Base-by-base conservation (phyloP, 1,140 invertebrate species). In the Pogonus chalceus region DNA sequence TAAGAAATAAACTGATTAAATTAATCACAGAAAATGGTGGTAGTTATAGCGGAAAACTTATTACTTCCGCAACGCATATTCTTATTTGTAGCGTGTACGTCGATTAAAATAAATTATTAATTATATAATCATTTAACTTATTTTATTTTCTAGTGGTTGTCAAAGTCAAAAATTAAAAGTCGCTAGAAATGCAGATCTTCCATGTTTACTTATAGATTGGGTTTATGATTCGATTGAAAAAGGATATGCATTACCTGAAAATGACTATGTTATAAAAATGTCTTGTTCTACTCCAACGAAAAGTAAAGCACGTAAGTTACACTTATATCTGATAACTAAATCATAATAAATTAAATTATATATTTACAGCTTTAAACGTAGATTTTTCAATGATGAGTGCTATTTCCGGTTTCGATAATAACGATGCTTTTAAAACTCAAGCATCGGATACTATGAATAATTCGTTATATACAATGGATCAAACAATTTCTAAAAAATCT, bases 81-180 rank as follows among this genome's bases (percentile, higher is more conserved):
- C 68, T 79, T 18, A 62, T 79, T 23, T 67, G 65, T 60, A 53
- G 59, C n/a, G 72, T 63, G 78, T 81, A 64, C 74, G 71, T 75
- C 39, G 20, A 55, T 53, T 50, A 24, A 20, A 12, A 50, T 51
- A 12, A 56, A 57, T 23, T 56, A 50, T 50, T 31, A 20, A 12
- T 50, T 51, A 12, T 59, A 57, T 39, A 60, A 59, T 50, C 35
- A 24, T 49, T 48, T 37, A 1, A 4, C 22, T 24, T 10, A 46
- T 50, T 47, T 24, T 53, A 35, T 26, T 20, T 56, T 54, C 71
- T 49, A 75, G 77, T n/a, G 72, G 75, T 16, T 63, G 83, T 1
- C 75, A 79, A 54, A 89, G 89, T 53, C 82, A 88, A 14, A 96
- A 96, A 66, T 84, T 85, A 63, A 84, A 83, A 59, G 85, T 81